Evolutionary conservation across 2,888 invertebrate genomes (phyloP).

Genomic region (Drosophila maculinotata): DNA sequence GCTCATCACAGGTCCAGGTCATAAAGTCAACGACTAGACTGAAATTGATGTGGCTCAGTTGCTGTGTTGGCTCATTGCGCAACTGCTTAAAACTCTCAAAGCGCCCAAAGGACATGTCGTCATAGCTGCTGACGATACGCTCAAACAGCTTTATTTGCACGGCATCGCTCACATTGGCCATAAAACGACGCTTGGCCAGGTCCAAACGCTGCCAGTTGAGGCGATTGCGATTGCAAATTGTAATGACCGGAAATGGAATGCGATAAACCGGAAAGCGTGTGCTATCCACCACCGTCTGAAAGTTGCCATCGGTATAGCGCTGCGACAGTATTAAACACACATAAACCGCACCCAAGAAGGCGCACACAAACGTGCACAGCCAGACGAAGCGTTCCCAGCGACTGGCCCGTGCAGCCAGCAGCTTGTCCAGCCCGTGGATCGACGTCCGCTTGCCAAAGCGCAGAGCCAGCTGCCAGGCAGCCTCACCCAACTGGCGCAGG

Average conservation of each 20-base stretch:
- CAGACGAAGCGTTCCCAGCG: conserved; percentile 79
- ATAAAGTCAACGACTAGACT: conserved; percentile 79
- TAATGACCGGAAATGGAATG: conserved; percentile 83
- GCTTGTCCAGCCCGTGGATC: conserved; percentile 80
- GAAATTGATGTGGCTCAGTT: conserved; percentile 80
- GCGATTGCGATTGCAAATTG: conserved; percentile 83
- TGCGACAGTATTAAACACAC: conserved; percentile 81
- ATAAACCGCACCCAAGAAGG: conserved; percentile 79
- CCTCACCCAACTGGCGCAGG: conserved; percentile 30
- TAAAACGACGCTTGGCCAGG: conserved; percentile 73
- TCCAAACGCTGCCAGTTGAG: conserved; percentile 83
- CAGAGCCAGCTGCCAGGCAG: conserved; percentile 63
- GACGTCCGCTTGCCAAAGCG: conserved; percentile 80
- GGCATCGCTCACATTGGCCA: conserved; percentile 67
- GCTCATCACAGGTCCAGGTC: conserved; percentile 84
- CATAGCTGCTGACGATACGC: conserved; percentile 73
- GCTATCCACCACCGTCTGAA: conserved; percentile 84
- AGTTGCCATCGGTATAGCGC: conserved; percentile 79
- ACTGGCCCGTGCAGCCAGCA: conserved; percentile 64
- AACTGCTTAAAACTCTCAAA: conserved; percentile 76
- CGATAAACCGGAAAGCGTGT: conserved; percentile 82
- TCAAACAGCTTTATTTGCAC: conserved; percentile 69
- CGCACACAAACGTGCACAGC: conserved; percentile 75
- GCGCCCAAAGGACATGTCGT: conserved; percentile 78
- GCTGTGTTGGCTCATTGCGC: conserved; percentile 57